phyloP scores from a whole-genome alignment of 2,888 invertebrate genomes.

The Sesia apiformis region DNA sequence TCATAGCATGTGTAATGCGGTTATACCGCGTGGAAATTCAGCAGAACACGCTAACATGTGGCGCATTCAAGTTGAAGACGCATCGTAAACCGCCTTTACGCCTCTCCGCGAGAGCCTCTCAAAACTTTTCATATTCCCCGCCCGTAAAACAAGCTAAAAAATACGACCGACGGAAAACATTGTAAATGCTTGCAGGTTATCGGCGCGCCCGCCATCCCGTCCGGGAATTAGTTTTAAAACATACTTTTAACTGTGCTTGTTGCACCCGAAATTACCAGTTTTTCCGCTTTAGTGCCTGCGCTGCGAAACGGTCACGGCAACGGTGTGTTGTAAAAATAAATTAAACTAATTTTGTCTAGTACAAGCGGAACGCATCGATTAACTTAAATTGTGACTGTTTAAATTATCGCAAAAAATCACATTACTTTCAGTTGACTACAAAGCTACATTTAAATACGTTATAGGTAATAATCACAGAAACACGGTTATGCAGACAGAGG shows the following conservation, averaged over 20 bases:
- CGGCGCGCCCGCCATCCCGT: conserved; percentile 40
- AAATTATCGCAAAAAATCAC: too few species aligned
- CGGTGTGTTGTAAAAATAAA: conserved; percentile 31
- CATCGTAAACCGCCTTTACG: conserved; percentile 72
- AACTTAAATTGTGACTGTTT: too few species aligned
- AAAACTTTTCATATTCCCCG: conserved; percentile 72
- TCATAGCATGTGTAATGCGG: conserved; percentile 63
- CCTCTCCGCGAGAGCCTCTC: conserved; percentile 61
- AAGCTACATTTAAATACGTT: too few species aligned
- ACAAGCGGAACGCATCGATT: not conserved
- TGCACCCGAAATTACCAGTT: conserved; percentile 47
- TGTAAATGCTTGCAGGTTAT: conserved; percentile 67
- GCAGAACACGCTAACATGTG: conserved; percentile 58
- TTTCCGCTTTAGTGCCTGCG: conserved; percentile 31
- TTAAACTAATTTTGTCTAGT: conserved; percentile 20
- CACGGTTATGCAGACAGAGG: too few species aligned
- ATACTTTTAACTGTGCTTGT: conserved; percentile 57
- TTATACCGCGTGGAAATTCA: conserved; percentile 55
- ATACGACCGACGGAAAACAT: conserved; percentile 71
- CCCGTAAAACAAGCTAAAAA: conserved; percentile 70
- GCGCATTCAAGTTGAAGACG: conserved; percentile 66
- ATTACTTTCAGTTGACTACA: too few species aligned
- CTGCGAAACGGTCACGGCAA: conserved; percentile 19
- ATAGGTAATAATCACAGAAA: too few species aligned
- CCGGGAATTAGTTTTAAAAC: conserved; percentile 65